Percentiles rank a stretch among this genome's conserved stretches.
phyloP scores from a whole-genome alignment of 2,113 vertebrate species.

The Lagopus leucura region DNA sequence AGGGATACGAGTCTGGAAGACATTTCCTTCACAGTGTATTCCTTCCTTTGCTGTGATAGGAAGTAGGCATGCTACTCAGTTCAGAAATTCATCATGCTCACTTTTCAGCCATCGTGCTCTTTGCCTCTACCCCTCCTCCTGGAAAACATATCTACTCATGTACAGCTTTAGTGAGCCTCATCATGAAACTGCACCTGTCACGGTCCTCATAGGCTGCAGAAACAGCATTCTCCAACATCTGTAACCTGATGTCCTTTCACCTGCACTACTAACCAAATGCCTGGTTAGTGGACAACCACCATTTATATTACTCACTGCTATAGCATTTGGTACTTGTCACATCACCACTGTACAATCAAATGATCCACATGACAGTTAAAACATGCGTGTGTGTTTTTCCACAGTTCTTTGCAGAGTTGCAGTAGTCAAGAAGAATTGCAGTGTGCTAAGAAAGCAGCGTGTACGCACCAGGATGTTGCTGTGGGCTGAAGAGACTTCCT shows the following conservation, averaged over 20 bases:
- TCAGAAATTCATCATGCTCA: neutral
- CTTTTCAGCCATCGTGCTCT: neutral
- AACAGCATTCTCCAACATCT: neutral
- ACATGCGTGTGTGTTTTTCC: fast-evolving
- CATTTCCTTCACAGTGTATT: neutral
- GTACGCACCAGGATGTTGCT: neutral
- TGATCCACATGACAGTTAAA: neutral
- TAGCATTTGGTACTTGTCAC: neutral
- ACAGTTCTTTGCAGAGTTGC: neutral
- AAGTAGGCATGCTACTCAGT: fast-evolving
- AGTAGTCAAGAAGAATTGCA: neutral
- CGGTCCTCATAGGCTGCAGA: neutral
- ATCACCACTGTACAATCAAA: neutral
- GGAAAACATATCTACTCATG: neutral
- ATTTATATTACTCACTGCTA: neutral
- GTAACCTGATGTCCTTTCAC: neutral
- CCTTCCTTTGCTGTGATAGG: neutral
- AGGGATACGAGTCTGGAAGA: neutral
- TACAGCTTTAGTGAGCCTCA: neutral
- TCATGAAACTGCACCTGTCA: neutral
- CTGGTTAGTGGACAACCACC: neutral
- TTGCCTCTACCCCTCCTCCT: neutral
- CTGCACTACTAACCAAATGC: neutral
- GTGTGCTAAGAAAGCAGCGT: neutral
- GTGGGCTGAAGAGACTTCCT: neutral